These are phyloP conservation scores for Empidonax traillii DNA, from an alignment of 2,113 vertebrate species.

Conservation along the genomic window DNA sequence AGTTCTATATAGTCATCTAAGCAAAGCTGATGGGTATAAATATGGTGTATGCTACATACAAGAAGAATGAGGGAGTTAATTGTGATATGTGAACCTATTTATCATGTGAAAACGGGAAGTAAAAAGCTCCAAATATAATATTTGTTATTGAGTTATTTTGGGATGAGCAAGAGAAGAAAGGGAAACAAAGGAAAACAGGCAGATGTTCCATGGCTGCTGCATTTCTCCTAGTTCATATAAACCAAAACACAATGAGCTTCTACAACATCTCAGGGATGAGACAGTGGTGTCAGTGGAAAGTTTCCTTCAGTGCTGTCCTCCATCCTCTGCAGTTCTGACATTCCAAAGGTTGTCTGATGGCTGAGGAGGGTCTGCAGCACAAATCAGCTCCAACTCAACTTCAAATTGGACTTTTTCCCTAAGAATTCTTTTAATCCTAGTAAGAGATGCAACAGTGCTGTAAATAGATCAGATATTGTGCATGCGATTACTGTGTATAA, in stretches of 20 bases:
- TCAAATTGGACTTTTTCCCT: not conserved
- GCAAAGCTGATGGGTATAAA: not conserved
- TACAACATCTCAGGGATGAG: fast-evolving
- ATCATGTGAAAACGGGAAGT: not conserved
- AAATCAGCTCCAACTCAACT: fast-evolving
- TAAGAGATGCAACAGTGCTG: not conserved
- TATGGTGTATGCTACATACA: not conserved
- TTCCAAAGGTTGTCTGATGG: not conserved
- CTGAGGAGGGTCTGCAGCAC: not conserved
- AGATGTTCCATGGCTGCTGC: not conserved
- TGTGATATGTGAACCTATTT: not conserved
- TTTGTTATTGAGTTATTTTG: not conserved
- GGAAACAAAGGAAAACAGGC: not conserved
- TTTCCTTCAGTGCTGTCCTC: not conserved
- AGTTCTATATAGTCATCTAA: not conserved
- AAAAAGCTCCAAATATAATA: not conserved
- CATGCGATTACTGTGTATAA: not conserved
- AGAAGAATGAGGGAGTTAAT: not conserved
- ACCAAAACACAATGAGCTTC: not conserved
- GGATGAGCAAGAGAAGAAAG: not conserved
- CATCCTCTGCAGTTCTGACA: not conserved
- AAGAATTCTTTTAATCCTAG: not conserved
- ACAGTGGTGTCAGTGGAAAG: not conserved
- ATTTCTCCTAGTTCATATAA: not conserved
- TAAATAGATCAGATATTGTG: not conserved